Conservation (phyloP, 1,140 invertebrate genomes). For the Oreohelix idahoensis region DNA sequence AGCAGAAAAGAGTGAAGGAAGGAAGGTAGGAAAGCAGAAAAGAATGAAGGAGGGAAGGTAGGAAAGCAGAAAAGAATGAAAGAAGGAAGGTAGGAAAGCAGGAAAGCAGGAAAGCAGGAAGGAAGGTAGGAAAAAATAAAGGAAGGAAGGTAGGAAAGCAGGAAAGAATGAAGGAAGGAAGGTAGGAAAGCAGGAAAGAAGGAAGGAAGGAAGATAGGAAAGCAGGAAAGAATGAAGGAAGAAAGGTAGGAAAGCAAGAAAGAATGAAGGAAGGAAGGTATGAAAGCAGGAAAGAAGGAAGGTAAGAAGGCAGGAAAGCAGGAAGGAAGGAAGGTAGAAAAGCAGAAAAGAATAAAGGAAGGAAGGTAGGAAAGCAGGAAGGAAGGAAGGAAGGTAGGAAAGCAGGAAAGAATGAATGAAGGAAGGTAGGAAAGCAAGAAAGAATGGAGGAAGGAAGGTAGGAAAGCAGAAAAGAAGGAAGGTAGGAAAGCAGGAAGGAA, state of each 20-base stretch:
- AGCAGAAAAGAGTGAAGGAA: not conserved
- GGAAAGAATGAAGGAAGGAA: not conserved
- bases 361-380: not conserved
- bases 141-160: too few species aligned
- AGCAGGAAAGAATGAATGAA: too few species aligned
- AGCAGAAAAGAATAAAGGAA: not conserved
- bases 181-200: not conserved
- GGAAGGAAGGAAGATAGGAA: constrained; percentile 52
- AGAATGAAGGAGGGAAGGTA: not conserved
- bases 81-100: not conserved
- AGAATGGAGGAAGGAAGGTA: too few species aligned
- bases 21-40: not conserved
- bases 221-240: not conserved
- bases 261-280: not conserved
- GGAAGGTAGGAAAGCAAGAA: too few species aligned
- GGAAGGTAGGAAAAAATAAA: not conserved
- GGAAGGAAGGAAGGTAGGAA: not conserved
- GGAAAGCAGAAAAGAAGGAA: too few species aligned
- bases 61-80: not conserved
- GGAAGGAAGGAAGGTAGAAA: constrained; percentile 24
- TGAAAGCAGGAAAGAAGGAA: not conserved
- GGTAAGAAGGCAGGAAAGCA: constrained; percentile 43
- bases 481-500: too few species aligned
- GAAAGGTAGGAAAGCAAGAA: not conserved
- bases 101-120: not conserved